A percentile compares a stretch with the other conserved stretches of the same genome.
phyloP scores from a whole-genome alignment of 2,888 invertebrate genomes.

The Steinernema scapterisci region DNA sequence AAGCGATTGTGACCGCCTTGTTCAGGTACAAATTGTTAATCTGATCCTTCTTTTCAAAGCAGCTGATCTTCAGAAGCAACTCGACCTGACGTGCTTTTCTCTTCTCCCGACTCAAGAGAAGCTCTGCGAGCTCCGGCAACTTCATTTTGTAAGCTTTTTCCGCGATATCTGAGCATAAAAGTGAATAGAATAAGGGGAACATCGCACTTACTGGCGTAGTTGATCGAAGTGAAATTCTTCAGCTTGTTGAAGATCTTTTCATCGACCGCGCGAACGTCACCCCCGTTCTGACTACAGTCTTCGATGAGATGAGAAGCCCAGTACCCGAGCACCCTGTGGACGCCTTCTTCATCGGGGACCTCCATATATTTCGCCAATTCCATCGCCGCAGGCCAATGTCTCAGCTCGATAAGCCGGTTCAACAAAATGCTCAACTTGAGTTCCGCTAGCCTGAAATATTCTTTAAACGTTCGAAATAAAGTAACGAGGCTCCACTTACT shows the following conservation, averaged over 20 bases:
- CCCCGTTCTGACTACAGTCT: background rate
- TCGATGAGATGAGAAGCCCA: slow-evolving; percentile 43
- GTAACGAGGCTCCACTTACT: slow-evolving; percentile 16
- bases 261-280: slow-evolving; percentile 35
- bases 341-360: slow-evolving; percentile 35
- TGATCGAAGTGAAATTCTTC: slow-evolving; percentile 37
- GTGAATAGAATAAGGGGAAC: too few relatives aligned
- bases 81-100: slow-evolving; percentile 43
- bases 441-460: slow-evolving; percentile 35
- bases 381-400: slow-evolving; percentile 43
- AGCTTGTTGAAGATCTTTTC: slow-evolving; percentile 38
- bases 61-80: slow-evolving; percentile 42
- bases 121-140: slow-evolving; percentile 39
- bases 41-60: slow-evolving; percentile 29
- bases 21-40: slow-evolving; percentile 30
- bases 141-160: slow-evolving; percentile 40
- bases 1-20: slow-evolving; percentile 42
- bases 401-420: slow-evolving; percentile 45
- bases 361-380: slow-evolving; percentile 40
- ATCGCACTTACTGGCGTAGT: slow-evolving; percentile 40
- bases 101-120: slow-evolving; percentile 43
- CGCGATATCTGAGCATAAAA: slow-evolving; percentile 43
- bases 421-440: slow-evolving; percentile 37
- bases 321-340: slow-evolving; percentile 39
- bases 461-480: background rate